Evolutionary conservation across 2,113 vertebrate genomes (phyloP).

Genomic region (Felis chaus): DNA sequence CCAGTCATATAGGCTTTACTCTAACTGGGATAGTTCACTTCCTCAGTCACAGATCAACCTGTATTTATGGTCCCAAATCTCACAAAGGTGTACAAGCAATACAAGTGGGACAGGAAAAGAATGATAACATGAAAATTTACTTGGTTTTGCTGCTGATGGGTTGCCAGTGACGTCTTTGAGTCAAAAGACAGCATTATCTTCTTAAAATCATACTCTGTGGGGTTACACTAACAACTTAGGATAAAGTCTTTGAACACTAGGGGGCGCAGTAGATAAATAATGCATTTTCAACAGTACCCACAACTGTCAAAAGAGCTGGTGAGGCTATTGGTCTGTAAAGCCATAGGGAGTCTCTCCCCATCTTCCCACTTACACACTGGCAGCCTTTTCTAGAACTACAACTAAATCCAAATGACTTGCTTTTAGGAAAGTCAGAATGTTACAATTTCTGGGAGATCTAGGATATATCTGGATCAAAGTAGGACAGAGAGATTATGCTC

Average conservation of each 20-base stretch:
- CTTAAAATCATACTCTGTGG: not conserved
- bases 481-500: not conserved
- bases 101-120: not conserved
- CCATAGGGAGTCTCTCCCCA: too few species aligned
- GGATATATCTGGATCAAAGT: not conserved
- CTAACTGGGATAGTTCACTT: not conserved
- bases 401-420: too few species aligned
- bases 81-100: not conserved
- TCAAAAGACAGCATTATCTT: not conserved
- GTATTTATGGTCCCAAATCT: not conserved
- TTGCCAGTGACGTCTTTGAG: not conserved
- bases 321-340: too few species aligned
- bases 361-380: too few species aligned
- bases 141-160: not conserved
- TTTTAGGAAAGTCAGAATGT: not conserved
- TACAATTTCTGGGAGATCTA: constrained; percentile 13
- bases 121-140: not conserved
- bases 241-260: constrained; percentile 62
- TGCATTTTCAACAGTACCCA: not conserved
- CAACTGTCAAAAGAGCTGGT: not conserved
- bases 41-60: not conserved
- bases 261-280: constrained; percentile 18
- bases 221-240: not conserved
- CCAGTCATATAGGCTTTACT: not conserved
- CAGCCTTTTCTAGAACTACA: too few species aligned